Evolutionary conservation across 2,113 vertebrate species (phyloP).

Genomic region (Notarius lentiginosus): DNA sequence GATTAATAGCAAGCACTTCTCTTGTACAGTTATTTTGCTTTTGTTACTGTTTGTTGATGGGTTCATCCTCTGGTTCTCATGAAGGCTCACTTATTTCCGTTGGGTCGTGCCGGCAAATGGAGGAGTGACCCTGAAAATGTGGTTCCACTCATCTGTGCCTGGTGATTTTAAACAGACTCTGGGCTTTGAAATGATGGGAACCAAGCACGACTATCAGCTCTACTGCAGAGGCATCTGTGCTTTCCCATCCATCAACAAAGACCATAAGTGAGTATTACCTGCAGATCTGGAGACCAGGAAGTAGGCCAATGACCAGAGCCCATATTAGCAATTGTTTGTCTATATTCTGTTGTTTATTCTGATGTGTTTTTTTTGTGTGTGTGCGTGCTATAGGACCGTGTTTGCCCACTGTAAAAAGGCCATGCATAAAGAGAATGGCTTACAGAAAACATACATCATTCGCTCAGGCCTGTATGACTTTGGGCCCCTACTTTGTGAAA

Average conservation of each 20-base stretch:
- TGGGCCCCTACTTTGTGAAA: conserved; percentile 87
- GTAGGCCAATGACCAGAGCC: neutral
- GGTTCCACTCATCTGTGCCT: conserved; percentile 71
- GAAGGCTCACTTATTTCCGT: conserved; percentile 74
- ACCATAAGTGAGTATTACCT: conserved; percentile 75
- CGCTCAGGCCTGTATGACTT: conserved; percentile 78
- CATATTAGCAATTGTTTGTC: neutral
- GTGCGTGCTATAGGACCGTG: conserved; percentile 69
- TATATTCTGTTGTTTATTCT: neutral
- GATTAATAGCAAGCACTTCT: neutral
- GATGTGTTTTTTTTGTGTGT: neutral
- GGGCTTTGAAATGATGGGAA: conserved; percentile 84
- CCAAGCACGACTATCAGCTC: conserved; percentile 75
- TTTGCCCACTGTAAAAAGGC: conserved; percentile 75
- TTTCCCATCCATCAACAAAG: conserved; percentile 81
- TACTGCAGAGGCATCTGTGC: conserved; percentile 75
- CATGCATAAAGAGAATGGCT: conserved; percentile 59
- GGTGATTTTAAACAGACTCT: conserved; percentile 80
- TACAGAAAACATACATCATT: conserved; percentile 79
- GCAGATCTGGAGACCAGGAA: conserved; percentile 28
- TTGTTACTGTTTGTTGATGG: neutral
- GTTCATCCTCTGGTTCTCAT: neutral
- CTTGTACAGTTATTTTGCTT: neutral
- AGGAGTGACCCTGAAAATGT: conserved; percentile 73
- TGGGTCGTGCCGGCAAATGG: conserved; percentile 80